Evolutionary conservation across 30 jellyfish, hydroid and myxozoan species (phyloP).

Genomic region (Turritopsis rubra): DNA sequence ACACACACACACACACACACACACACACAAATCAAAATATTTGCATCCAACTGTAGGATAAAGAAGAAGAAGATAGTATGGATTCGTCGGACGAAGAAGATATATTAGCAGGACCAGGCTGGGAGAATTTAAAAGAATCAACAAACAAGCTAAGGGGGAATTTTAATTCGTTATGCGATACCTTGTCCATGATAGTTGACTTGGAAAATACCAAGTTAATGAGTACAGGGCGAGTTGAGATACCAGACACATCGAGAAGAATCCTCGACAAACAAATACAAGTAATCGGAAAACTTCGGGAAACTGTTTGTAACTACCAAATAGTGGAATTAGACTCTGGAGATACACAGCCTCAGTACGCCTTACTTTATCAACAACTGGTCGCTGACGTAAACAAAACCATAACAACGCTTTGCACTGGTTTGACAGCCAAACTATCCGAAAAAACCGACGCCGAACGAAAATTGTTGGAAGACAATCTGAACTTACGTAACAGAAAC

Average conservation of each 20-base stretch:
- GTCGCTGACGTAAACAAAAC: neutral
- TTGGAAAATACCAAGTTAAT: slow-evolving; percentile 11
- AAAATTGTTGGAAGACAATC: neutral
- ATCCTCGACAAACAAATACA: slow-evolving; percentile 13
- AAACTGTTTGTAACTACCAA: neutral
- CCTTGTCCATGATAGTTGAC: neutral
- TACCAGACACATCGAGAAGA: slow-evolving; percentile 14
- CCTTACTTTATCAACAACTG: neutral
- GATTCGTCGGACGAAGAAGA: slow-evolving; percentile 20
- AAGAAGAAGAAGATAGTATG: too few relatives aligned
- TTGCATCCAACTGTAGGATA: too few relatives aligned
- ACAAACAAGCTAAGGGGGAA: neutral
- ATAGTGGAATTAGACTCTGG: neutral
- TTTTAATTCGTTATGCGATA: slow-evolving; percentile 10
- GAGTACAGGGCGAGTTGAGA: slow-evolving; percentile 17
- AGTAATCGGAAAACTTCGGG: neutral
- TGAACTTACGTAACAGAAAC: neutral
- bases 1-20: too few relatives aligned
- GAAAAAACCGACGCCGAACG: neutral
- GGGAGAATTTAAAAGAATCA: slow-evolving; percentile 10
- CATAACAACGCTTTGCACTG: neutral
- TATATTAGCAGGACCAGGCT: slow-evolving; percentile 10
- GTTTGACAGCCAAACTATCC: neutral
- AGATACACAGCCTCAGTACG: neutral
- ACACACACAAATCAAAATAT: too few relatives aligned